Conservation (phyloP, 1,140 invertebrate genomes). For the Magallana ariakensis region DNA sequence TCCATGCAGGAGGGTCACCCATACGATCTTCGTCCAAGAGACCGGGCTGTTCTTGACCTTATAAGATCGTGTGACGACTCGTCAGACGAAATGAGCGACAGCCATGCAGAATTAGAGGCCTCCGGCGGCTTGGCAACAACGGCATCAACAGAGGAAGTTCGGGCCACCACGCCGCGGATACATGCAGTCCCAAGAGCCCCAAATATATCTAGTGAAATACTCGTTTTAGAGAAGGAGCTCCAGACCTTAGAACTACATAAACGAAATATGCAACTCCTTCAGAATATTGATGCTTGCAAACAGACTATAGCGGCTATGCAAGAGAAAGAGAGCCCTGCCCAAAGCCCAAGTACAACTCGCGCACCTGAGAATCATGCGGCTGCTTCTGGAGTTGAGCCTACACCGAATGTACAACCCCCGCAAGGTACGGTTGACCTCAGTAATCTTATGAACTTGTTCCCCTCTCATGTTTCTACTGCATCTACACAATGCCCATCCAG, state of each 20-base stretch:
- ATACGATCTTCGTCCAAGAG: background rate
- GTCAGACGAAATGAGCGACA: constrained; percentile 10
- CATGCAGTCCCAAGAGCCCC: background rate
- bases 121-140: background rate
- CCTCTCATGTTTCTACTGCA: background rate
- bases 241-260: background rate
- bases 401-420: background rate
- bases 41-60: background rate
- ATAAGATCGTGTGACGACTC: constrained; percentile 12
- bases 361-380: background rate
- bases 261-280: constrained; percentile 5
- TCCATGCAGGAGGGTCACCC: no score
- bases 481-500: background rate
- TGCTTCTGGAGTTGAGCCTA: background rate
- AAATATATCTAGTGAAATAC: background rate
- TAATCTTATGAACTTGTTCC: constrained; percentile 16
- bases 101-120: background rate
- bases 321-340: constrained; percentile 6
- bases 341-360: background rate
- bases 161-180: background rate
- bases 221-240: constrained; percentile 12
- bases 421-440: constrained; percentile 18
- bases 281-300: background rate
- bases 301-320: no score
- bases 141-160: background rate